A percentile compares a stretch with the other conserved stretches of the same genome.
These are phyloP conservation scores for Halcyon senegalensis DNA, from an alignment of 2,113 vertebrate genomes.

Conservation along the genomic window DNA sequence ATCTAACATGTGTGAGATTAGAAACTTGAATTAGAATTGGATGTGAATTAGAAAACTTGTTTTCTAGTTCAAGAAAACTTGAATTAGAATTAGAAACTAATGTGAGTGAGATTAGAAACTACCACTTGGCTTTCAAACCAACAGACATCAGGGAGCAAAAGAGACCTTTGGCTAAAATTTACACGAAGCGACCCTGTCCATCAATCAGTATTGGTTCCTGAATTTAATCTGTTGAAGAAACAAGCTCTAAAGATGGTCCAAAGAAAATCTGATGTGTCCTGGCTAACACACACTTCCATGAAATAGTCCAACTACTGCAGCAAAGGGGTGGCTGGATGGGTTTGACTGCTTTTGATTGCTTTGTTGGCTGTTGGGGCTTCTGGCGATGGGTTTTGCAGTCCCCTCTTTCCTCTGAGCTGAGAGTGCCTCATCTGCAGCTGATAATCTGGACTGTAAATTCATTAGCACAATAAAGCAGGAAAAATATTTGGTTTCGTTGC, in stretches of 20 bases:
- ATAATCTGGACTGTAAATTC: background rate
- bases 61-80: no score
- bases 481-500: background rate
- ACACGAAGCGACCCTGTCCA: background rate
- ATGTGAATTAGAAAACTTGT: no score
- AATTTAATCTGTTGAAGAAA: background rate
- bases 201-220: background rate
- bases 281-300: background rate
- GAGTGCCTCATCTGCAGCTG: background rate
- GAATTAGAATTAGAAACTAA: no score
- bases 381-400: background rate
- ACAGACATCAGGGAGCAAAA: background rate
- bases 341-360: background rate
- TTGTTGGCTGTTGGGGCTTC: background rate
- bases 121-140: background rate
- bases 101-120: no score
- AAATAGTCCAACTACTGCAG: background rate
- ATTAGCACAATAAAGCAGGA: background rate
- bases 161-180: background rate
- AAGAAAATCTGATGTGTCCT: background rate
- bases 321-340: background rate
- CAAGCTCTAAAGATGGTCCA: background rate
- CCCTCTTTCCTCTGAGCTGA: background rate
- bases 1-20: no score
- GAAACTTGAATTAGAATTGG: no score